Percentiles rank a stretch among this genome's conserved stretches.
Conservation (phyloP, 2,888 invertebrate species). For the Phrixothrix hirtus region DNA sequence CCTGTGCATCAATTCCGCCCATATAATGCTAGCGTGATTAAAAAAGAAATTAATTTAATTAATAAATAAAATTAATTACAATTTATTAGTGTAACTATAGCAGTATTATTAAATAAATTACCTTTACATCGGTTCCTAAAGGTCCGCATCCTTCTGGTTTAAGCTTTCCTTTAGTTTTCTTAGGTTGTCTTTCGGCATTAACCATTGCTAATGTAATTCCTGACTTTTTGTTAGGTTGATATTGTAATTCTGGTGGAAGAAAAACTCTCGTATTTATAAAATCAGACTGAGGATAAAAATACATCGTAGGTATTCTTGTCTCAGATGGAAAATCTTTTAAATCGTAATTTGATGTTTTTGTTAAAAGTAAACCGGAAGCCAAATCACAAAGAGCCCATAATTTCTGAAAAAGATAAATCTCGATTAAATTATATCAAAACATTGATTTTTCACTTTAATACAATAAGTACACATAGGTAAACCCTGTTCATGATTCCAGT, state of each 20-base stretch:
- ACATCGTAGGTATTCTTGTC: constrained; percentile 87
- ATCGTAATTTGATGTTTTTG: constrained; percentile 85
- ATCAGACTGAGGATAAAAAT: constrained; percentile 77
- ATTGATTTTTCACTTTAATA: too few relatives aligned
- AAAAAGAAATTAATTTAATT: constrained; percentile 2
- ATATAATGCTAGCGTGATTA: constrained; percentile 41
- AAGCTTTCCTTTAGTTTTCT: constrained; percentile 57
- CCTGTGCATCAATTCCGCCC: constrained; percentile 65
- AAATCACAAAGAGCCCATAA: constrained; percentile 96
- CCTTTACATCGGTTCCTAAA: constrained; percentile 64
- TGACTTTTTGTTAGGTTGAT: constrained; percentile 55
- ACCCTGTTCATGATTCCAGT: too few relatives aligned
- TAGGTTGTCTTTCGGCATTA: constrained; percentile 53
- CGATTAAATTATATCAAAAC: too few relatives aligned
- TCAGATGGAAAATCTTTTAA: constrained; percentile 87
- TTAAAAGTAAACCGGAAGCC: constrained; percentile 85
- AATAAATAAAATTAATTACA: constrained; percentile 12
- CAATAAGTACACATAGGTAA: too few relatives aligned
- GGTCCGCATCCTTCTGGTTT: constrained; percentile 61
- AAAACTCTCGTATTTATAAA: constrained; percentile 79
- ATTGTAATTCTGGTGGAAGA: constrained; percentile 79
- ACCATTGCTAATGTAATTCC: constrained; percentile 55
- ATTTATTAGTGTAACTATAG: background rate
- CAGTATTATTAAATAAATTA: constrained; percentile 43
- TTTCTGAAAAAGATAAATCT: constrained; percentile 84